These are phyloP conservation scores for Serinus canaria DNA, from an alignment of 2,113 vertebrate species.

Conservation along the genomic window DNA sequence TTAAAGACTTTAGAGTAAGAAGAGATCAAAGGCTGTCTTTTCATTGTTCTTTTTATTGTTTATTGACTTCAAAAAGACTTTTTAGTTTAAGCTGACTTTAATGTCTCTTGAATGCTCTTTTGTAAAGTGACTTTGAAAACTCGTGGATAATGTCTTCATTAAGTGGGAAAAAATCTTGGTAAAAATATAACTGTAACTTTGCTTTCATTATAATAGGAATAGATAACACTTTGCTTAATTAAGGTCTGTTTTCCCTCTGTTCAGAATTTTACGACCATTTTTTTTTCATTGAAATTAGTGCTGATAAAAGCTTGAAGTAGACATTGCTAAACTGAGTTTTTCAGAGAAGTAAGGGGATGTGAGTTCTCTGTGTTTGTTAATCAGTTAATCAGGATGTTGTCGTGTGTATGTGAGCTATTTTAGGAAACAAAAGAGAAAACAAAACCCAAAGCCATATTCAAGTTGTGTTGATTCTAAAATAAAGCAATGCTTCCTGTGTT, in stretches of 20 bases:
- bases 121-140: conserved; percentile 84
- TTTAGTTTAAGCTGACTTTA: conserved; percentile 83
- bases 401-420: neutral
- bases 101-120: conserved; percentile 82
- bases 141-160: conserved; percentile 81
- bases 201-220: conserved; percentile 77
- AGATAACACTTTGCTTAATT: conserved; percentile 79
- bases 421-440: conserved; percentile 13
- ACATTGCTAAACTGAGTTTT: conserved; percentile 34
- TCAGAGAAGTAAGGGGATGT: neutral
- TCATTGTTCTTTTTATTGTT: conserved; percentile 85
- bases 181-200: conserved; percentile 75
- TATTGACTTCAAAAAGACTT: conserved; percentile 86
- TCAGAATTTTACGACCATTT: conserved; percentile 65
- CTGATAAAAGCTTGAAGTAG: conserved; percentile 68
- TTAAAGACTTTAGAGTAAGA: conserved; percentile 79
- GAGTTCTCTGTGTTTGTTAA: conserved; percentile 32
- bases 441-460: neutral
- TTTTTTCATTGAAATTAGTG: conserved; percentile 65
- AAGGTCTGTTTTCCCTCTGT: conserved; percentile 74
- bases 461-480: neutral
- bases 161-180: conserved; percentile 76
- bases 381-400: conserved; percentile 28
- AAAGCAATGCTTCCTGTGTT: neutral
- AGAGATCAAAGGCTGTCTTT: conserved; percentile 79